Evolutionary conservation across 2,113 vertebrate species (phyloP), one percentile per base, ranked within the genome.

Genomic region (Rhynchomys soricoides): DNA sequence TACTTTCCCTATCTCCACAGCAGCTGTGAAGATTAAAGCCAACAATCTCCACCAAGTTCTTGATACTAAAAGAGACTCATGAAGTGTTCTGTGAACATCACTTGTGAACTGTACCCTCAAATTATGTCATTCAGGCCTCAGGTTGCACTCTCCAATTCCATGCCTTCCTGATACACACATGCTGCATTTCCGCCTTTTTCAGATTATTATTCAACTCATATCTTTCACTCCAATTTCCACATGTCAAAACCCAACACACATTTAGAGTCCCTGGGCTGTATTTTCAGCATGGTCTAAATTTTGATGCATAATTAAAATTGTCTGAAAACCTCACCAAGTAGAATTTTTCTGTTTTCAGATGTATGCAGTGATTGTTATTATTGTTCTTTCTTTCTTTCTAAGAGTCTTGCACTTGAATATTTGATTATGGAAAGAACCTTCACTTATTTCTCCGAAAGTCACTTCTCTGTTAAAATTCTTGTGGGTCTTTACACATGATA

Each of bases 241-340:
- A 8, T 57, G 26, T 34, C 77, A 86, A 97, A 96, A 81, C 68
- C 10, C n/a, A 90, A 40, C n/a, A 71, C 50, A 75, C 83, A 24
- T 13, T 37, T 62, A 73, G 12, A 87, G 64, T 90, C 10, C 31
- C 7, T 52, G 15, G 26, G 52, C 94, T 89, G n/a, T 74, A 89
- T 75, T 74, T 16, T 40, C 45, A 90, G 29, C 17, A 73, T 24
- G 85, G 75, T 79, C 12, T 68, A 57, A 8, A 68, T 83, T 83
- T 88, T 79, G 79, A 50, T 55, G 75, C 75, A 55, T 57, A 89
- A 88, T 89, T 57, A 78, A 94, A 73, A 52, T 77, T 50, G 0
- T 74, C 55, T 75, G 37, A 74, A 96, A 93, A 45, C 5, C 0
- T 68, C 29, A 57, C 12, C 71, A 75, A 89, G 77, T 7, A 81